A percentile compares a stretch with the other conserved stretches of the same genome.
phyloP scores from a whole-genome alignment of 2,113 vertebrate species.

The Tringa solitaria region DNA sequence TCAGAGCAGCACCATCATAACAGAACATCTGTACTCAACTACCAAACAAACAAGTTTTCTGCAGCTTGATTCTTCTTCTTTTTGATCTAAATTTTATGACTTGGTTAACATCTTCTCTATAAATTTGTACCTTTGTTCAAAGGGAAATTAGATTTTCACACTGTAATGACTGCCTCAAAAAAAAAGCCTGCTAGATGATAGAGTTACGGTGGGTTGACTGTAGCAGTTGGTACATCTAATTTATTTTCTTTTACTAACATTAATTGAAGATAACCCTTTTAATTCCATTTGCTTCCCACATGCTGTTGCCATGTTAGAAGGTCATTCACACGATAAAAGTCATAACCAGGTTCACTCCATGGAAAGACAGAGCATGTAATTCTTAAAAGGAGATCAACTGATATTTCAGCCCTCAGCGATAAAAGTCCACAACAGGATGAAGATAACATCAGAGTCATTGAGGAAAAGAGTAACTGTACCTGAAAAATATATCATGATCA shows the following conservation, averaged over 20 bases:
- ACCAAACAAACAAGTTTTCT: neutral
- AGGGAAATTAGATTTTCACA: neutral
- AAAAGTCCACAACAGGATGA: neutral
- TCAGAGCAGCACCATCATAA: neutral
- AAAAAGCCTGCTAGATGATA: neutral
- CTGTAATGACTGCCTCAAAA: neutral
- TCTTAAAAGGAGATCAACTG: constrained; percentile 37
- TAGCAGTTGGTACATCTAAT: neutral
- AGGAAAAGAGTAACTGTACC: constrained; percentile 16
- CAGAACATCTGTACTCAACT: neutral
- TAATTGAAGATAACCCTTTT: neutral
- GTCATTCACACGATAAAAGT: constrained; percentile 14
- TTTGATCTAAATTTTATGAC: neutral
- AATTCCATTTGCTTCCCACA: neutral
- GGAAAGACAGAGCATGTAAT: constrained; percentile 40
- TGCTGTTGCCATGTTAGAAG: neutral
- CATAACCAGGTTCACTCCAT: neutral
- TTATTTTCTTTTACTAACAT: neutral
- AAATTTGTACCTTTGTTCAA: neutral
- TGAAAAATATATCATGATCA: constrained; percentile 48
- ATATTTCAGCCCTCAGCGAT: neutral
- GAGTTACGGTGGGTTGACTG: neutral
- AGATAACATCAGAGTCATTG: constrained; percentile 54
- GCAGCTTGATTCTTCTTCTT: neutral
- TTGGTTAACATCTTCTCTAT: neutral